Base-by-base conservation (phyloP, 1,140 invertebrate species). In the Sminthurinus signatus region DNA sequence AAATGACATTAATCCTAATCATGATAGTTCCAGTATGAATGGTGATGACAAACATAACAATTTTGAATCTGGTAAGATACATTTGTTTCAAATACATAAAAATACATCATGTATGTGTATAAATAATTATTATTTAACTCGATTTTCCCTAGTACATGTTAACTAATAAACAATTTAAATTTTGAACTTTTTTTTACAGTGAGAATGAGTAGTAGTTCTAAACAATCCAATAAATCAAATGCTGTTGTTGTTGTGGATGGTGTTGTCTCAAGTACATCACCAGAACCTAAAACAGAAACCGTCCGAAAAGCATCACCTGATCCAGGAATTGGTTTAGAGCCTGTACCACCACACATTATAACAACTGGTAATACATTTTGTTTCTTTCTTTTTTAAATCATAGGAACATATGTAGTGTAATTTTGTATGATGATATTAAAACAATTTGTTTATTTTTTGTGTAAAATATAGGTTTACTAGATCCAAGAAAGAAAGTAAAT, bases 231-330 rank as follows among this genome's bases (percentile, higher is more conserved):
- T 39, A 68, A 64, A 42, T 62, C 62, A 60, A 50, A 64, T 31
- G 57, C 36, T 31, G 57, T 56, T 48, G 57, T 56, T 48, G 60
- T 50, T 23, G 59, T 63, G 19, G 61, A 66, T 27, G 69, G 68
- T 46, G 69, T 65, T 51, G 69, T 71, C 10, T 71, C 69, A 31
- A 68, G 65, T 54, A 71, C 69, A 50, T 71, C 70, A 51, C 70
- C 70, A 56, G 70, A 71, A 64, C 70, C 70, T 19, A 71, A 71
- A 68, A 57, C 61, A 46, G 68, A 69, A 66, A 66, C 66, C 60
- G 67, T 71, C 64, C 66, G 64, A 19, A 71, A 65, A 43, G 62
- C 60, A 27, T 71, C 70, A 31, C 66, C 70, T 46, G 70, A 71
- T 52, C 56, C 70, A 42, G 69, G 58, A 15, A 55, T 67, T 62